Evolutionary conservation across 1,140 invertebrate genomes (phyloP).

Genomic region (Hormaphis cornu): DNA sequence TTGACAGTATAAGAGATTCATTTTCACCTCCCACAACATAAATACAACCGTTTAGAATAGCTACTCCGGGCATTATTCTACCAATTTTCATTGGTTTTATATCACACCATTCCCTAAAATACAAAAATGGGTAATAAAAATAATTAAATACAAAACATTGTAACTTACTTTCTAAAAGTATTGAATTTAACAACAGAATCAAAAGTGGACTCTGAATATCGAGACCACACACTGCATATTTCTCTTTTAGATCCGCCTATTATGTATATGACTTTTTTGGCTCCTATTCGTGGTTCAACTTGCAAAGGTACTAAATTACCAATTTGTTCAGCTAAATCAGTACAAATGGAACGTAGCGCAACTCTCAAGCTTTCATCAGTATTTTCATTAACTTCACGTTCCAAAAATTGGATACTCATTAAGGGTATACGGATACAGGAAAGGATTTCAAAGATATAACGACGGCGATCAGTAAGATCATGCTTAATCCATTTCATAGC

Average conservation of each 20-base stretch:
- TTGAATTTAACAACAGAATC: conserved; percentile 72
- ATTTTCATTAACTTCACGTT: conserved; percentile 69
- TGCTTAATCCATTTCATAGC: conserved; percentile 84
- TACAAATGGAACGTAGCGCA: conserved; percentile 67
- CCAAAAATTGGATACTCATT: conserved; percentile 69
- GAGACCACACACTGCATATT: conserved; percentile 50
- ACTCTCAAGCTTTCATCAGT: conserved; percentile 70
- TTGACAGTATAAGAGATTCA: conserved; percentile 81
- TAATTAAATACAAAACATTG: neutral
- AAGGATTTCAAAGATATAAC: conserved; percentile 79
- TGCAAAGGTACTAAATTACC: conserved; percentile 65
- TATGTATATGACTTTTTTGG: conserved; percentile 79
- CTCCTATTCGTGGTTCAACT: conserved; percentile 66
- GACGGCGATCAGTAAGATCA: conserved; percentile 65
- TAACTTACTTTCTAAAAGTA: conserved; percentile 56
- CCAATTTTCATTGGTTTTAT: conserved; percentile 74
- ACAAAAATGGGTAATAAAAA: neutral
- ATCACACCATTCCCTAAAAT: conserved; percentile 64
- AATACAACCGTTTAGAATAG: conserved; percentile 75
- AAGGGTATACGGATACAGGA: conserved; percentile 73
- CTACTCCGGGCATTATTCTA: conserved; percentile 80
- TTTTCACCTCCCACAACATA: conserved; percentile 88
- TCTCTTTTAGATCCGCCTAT: conserved; percentile 83
- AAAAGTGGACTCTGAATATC: conserved; percentile 62
- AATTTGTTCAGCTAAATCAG: conserved; percentile 67